These are phyloP conservation scores for Diorhabda sublineata DNA, from an alignment of 1,140 invertebrate genomes.

Conservation along the genomic window DNA sequence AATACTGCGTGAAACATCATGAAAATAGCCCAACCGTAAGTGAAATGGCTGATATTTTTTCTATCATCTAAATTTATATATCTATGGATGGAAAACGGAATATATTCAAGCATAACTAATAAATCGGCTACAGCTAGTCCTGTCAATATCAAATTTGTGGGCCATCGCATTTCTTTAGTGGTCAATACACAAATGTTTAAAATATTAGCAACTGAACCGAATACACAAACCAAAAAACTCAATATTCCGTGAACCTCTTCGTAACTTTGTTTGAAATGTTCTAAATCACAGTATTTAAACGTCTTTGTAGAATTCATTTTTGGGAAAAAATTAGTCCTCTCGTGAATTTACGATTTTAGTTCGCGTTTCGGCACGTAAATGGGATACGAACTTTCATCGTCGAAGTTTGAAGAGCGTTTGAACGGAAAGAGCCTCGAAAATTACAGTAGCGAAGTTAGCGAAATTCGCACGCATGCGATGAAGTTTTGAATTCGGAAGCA, in stretches of 20 bases:
- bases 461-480: no score
- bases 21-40: slow-evolving; percentile 76
- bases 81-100: slow-evolving; percentile 81
- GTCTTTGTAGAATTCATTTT: no score
- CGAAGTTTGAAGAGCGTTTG: no score
- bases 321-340: no score
- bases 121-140: slow-evolving; percentile 88
- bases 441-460: no score
- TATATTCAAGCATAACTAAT: slow-evolving; percentile 90
- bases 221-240: slow-evolving; percentile 77
- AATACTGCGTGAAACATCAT: slow-evolving; percentile 83
- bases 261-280: slow-evolving; percentile 49
- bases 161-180: slow-evolving; percentile 79
- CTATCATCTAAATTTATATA: slow-evolving; percentile 59
- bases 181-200: slow-evolving; percentile 93
- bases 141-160: slow-evolving; percentile 81
- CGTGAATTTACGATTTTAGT: no score
- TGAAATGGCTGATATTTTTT: slow-evolving; percentile 56
- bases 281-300: slow-evolving; percentile 37
- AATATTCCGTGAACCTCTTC: slow-evolving; percentile 68
- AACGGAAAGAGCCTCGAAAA: no score
- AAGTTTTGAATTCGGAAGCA: no score
- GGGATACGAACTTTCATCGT: no score
- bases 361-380: no score
- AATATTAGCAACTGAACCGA: slow-evolving; percentile 89